These are phyloP conservation scores for Poeciliopsis turneri DNA, from an alignment of 2,797 vertebrate species.

Conservation along the genomic window DNA sequence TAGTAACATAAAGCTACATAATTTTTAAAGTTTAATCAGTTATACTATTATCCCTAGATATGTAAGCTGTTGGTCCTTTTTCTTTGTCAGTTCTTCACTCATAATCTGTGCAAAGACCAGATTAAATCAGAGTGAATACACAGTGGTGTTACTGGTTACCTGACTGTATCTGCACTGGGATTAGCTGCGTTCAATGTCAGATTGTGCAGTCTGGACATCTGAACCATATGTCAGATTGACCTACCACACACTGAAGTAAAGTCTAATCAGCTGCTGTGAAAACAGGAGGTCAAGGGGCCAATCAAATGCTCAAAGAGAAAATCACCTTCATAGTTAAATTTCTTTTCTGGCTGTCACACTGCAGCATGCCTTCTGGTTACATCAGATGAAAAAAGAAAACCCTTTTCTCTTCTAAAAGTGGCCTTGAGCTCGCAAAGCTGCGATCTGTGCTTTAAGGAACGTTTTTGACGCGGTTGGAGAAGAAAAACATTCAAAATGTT, in stretches of 20 bases:
- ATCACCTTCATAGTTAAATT: conserved; percentile 29
- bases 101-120: conserved; percentile 13
- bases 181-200: conserved; percentile 4
- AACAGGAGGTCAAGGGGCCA: conserved; percentile 45
- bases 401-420: conserved; percentile 26
- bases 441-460: background rate
- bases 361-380: conserved; percentile 12
- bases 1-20: too few species aligned
- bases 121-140: conserved; percentile 12
- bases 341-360: conserved; percentile 28
- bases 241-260: conserved; percentile 11
- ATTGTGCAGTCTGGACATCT: conserved; percentile 17
- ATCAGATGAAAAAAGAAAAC: conserved; percentile 15
- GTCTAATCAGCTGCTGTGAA: conserved; percentile 39
- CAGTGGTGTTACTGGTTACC: background rate
- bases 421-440: conserved; percentile 31
- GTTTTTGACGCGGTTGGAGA: conserved; percentile 5
- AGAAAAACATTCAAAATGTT: conserved; percentile 24
- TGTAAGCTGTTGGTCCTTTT: background rate
- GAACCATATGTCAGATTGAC: conserved; percentile 32
- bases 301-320: conserved; percentile 28
- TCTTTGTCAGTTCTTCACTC: background rate
- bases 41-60: too few species aligned
- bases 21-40: too few species aligned
- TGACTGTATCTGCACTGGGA: conserved; percentile 11